Conservation (phyloP, 1,140 invertebrate species). For the Diorhabda carinulata region DNA sequence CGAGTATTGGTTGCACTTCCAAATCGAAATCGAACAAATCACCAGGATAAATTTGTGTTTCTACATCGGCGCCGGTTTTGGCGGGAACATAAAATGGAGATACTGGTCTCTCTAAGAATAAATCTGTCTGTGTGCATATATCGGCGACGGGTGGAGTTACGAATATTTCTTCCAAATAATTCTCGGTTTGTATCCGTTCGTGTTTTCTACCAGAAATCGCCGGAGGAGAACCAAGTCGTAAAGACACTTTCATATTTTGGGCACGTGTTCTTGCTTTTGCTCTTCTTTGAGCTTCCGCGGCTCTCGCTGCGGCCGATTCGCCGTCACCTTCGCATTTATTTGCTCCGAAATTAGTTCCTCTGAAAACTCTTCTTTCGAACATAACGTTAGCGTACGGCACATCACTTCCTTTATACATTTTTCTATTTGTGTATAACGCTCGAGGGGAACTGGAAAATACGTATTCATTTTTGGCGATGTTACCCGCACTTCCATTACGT, state of each 20-base stretch:
- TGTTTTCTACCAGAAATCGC: constrained; percentile 74
- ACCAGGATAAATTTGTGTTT: constrained; percentile 82
- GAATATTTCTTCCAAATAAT: constrained; percentile 76
- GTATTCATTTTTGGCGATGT: constrained; percentile 26
- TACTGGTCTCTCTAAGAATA: constrained; percentile 73
- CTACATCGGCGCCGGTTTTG: constrained; percentile 73
- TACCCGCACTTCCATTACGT: not conserved
- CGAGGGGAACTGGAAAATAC: constrained; percentile 40
- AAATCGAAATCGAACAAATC: constrained; percentile 89
- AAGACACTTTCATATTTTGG: constrained; percentile 45
- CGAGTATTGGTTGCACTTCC: constrained; percentile 82
- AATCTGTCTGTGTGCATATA: constrained; percentile 79
- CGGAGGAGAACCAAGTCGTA: constrained; percentile 58
- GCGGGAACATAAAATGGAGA: constrained; percentile 71
- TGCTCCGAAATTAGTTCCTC: constrained; percentile 63
- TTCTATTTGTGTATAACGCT: constrained; percentile 39
- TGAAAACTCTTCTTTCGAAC: constrained; percentile 77
- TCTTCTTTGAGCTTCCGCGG: constrained; percentile 59
- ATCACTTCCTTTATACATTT: constrained; percentile 36
- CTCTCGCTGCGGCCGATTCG: constrained; percentile 55
- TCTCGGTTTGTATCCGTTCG: constrained; percentile 81
- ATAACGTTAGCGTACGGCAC: constrained; percentile 71
- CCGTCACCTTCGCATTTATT: constrained; percentile 52
- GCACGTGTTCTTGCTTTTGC: constrained; percentile 58
- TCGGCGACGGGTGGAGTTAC: constrained; percentile 69